Evolutionary conservation across 2,797 vertebrate species (phyloP), one percentile per base, ranked within the genome.

Genomic region (Mus spretus): DNA sequence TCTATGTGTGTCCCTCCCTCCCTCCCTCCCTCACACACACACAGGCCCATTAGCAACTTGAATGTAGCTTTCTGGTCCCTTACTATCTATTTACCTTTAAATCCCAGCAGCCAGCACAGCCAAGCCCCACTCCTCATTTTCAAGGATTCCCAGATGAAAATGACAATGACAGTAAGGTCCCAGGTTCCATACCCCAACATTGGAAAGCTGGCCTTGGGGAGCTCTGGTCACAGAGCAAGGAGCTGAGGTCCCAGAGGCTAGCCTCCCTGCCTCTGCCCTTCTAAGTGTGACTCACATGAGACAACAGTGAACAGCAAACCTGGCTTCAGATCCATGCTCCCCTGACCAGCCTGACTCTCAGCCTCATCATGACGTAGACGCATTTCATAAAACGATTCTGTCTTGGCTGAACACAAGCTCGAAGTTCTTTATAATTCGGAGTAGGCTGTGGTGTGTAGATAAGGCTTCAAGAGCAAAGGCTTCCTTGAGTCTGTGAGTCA

Each of bases 361-460:
- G 15, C 28, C 31, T 31, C 86, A 34, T 4, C 24, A 70, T 72
- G 10, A 22, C 44, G 28, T 47, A 53, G 37, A 53, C 53, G 37
- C 19, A 20, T 26, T 78, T 77, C 83, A 24, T 19, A 92, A 90
- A 92, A 63, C 7, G 70, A 44, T 31, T 70, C 65, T 50, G n/a
- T 47, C n/a, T 14, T 47, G 37, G 7, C 3, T 88, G n/a, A 26
- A 72, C 34, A 59, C 6, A 20, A 77, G 40, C 11, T 90, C 70
- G 74, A 79, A 87, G 74, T 67, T 94, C 88, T 95, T 20, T 90
- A 47, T 61, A 7, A 55, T 80, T 44, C 26, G 5, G 53, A 89
- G 63, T 12, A 13, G 47, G 72, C 26, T 19, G 3, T 47, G 55
- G 15, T 10, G 31, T 0, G 3, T 1, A 34, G 61, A 19, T 17